Percentiles rank a stretch among this genome's conserved stretches.
Evolutionary conservation across 2,113 vertebrate genomes (phyloP).

Genomic region (Drymodes brunneopygia): DNA sequence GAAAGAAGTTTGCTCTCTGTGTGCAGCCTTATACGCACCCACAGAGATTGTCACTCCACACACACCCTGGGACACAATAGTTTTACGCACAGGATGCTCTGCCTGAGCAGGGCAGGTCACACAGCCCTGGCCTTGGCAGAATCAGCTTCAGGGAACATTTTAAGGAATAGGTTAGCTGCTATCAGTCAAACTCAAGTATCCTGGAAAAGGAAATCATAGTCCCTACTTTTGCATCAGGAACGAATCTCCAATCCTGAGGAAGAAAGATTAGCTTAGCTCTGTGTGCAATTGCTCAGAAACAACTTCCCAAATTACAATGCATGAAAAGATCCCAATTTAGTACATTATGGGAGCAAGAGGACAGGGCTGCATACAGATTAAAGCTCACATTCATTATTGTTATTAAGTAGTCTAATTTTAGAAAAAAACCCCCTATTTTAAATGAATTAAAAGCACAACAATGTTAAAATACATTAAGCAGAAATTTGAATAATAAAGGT

Average conservation of each 20-base stretch:
- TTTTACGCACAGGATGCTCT: slow-evolving; percentile 77
- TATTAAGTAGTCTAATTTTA: slow-evolving; percentile 72
- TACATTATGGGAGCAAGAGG: slow-evolving; percentile 46
- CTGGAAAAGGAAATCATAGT: slow-evolving; percentile 75
- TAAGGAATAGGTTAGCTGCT: slow-evolving; percentile 54
- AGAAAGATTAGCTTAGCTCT: slow-evolving; percentile 73
- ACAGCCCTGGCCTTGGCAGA: slow-evolving; percentile 13
- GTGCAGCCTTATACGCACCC: background rate
- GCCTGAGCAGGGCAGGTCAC: slow-evolving; percentile 47
- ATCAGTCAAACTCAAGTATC: slow-evolving; percentile 75
- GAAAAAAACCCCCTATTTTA: background rate
- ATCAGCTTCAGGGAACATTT: slow-evolving; percentile 13
- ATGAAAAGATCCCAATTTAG: slow-evolving; percentile 62
- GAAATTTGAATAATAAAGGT: slow-evolving; percentile 69
- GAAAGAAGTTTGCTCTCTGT: background rate
- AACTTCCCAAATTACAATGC: slow-evolving; percentile 64
- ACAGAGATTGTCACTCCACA: background rate
- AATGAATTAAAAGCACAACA: slow-evolving; percentile 34
- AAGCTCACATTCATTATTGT: slow-evolving; percentile 70
- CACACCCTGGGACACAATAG: slow-evolving; percentile 68
- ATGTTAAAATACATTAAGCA: slow-evolving; percentile 50
- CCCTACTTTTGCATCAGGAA: slow-evolving; percentile 71
- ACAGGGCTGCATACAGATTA: slow-evolving; percentile 53
- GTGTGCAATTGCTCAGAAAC: slow-evolving; percentile 46
- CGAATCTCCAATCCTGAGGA: slow-evolving; percentile 81